Evolutionary conservation across 2,888 invertebrate species (phyloP).

Genomic region (Pristionchus japonicus): DNA sequence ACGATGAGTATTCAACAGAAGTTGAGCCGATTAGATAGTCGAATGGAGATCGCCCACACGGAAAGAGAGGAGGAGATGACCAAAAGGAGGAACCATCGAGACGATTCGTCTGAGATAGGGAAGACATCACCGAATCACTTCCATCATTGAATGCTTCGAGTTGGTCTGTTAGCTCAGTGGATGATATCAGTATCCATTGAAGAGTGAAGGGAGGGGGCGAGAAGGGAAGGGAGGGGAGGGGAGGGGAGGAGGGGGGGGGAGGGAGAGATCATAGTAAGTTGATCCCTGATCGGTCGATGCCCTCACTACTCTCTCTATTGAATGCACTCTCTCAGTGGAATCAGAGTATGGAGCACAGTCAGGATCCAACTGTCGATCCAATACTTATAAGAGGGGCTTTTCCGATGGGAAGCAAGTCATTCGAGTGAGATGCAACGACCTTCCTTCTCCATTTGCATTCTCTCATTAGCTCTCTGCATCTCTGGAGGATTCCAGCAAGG

Average conservation of each 20-base stretch:
- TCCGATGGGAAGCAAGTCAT: background rate
- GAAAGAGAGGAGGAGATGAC: background rate
- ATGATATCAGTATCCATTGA: conserved; percentile 35
- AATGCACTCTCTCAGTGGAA: background rate
- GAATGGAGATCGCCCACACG: background rate
- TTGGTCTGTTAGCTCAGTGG: background rate
- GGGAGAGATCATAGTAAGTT: background rate
- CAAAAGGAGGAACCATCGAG: background rate
- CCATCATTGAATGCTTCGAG: background rate
- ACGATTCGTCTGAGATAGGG: background rate
- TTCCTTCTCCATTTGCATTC: conserved; percentile 48
- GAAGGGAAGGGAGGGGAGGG: background rate
- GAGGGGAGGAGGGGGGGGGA: background rate
- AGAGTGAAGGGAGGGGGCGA: conserved; percentile 12
- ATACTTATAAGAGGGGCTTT: conserved; percentile 28
- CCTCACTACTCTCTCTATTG: background rate
- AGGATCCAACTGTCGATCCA: background rate
- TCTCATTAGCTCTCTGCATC: conserved; percentile 50
- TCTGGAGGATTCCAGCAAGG: conserved; percentile 50
- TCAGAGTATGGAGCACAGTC: background rate
- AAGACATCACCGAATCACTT: background rate
- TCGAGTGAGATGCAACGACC: conserved; percentile 33
- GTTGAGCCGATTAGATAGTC: background rate
- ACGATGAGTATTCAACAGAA: background rate
- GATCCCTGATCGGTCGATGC: conserved; percentile 34